Evolutionary conservation across 2,113 vertebrate genomes (phyloP), one percentile per base, ranked within the genome.

Genomic region (Bufo gargarizans): DNA sequence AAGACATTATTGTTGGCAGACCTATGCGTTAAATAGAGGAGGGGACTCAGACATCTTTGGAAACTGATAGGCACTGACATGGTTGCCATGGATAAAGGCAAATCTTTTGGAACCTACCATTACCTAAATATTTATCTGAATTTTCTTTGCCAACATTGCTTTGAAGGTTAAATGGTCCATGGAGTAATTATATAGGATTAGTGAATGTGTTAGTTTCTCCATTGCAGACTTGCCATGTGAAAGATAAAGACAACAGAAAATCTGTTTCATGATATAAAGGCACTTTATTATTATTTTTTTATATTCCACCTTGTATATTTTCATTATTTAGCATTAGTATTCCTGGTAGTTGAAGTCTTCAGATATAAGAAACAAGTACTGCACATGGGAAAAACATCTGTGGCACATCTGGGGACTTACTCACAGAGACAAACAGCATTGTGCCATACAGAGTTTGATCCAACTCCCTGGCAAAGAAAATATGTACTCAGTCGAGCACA

Each of bases 321-420:
- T 58, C 72, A 45, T 17, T 47, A 47, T 63, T 58, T 49, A 2
- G 3, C 20, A 12, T 2, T 83, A 22, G 3, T 69, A 20, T 77
- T 58, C 72, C 22, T 43, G 86, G 84, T 53, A 91, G 76, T 55
- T 85, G 61, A 88, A 63, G 90, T 83, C 10, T 5, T 56, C 16
- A 69, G 20, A 49, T 58, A 82, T 76, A 77, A 33, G 43, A 90
- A 89, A 90, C 77, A 89, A 89, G 81, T 49, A 67, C 49, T 87
- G 43, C 76, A 90, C 84, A 82, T 85, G 67, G 90, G 84, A 84
- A 93, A 91, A 83, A 17, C 72, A 91, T 84, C 85, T 89, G 84
- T 55, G 71, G 59, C 84, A 86, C 85, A 92, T 88, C 85, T 90
- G 83, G 47, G 81, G 55, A 88, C 89, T 69, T 81, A 78, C 53